Evolutionary conservation across 2,888 invertebrate species (phyloP).

Genomic region (Mantis religiosa): DNA sequence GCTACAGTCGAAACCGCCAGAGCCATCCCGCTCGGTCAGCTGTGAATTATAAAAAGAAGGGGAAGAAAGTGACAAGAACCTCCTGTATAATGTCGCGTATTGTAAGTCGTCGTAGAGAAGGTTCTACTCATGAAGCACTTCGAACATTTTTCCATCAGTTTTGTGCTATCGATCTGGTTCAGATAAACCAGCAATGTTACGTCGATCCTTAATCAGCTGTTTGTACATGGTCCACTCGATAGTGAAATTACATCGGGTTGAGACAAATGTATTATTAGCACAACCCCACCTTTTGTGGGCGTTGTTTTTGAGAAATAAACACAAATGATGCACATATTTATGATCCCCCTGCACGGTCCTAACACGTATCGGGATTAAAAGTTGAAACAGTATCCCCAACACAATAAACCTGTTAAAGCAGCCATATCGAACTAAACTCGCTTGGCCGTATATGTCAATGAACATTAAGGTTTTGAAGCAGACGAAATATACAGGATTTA

Average conservation of each 20-base stretch:
- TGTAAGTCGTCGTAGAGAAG: too few relatives aligned
- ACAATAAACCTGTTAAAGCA: not conserved
- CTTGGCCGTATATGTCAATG: not conserved
- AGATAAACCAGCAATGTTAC: too few relatives aligned
- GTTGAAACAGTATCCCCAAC: not conserved
- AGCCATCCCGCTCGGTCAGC: too few relatives aligned
- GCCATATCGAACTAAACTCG: not conserved
- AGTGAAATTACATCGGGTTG: not conserved
- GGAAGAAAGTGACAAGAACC: too few relatives aligned
- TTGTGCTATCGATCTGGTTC: too few relatives aligned
- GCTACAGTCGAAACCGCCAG: too few relatives aligned
- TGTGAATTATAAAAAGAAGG: too few relatives aligned
- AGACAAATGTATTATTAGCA: not conserved
- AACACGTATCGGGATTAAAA: not conserved
- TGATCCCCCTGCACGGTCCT: not conserved
- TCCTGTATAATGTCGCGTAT: too few relatives aligned
- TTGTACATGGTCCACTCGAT: not conserved
- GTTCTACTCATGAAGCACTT: too few relatives aligned
- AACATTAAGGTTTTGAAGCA: not conserved
- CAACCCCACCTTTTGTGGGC: not conserved
- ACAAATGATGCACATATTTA: not conserved
- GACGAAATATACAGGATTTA: too few relatives aligned
- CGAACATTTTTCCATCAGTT: too few relatives aligned
- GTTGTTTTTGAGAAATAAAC: not conserved
- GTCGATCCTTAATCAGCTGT: not conserved